Evolutionary conservation across 2,888 invertebrate genomes (phyloP), one percentile per base, ranked within the genome.

Genomic region (Trissolcus japonicus): DNA sequence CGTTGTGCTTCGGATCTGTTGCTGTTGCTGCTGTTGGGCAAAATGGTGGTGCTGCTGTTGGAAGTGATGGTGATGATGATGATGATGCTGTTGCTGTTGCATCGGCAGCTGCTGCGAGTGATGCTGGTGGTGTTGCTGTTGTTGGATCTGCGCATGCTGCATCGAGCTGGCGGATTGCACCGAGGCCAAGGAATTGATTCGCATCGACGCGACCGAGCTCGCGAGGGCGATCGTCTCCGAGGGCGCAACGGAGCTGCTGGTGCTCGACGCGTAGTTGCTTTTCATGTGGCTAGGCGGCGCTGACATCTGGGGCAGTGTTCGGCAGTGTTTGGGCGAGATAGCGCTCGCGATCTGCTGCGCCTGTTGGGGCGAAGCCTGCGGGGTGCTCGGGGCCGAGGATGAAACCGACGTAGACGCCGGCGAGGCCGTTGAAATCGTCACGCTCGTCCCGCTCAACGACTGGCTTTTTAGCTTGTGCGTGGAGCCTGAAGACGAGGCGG

Each of bases 291-390:
- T 82, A 40, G 85, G 82, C 14, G 83, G 80, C 41, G 85, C 82
- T 25, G 83, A 82, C 80, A 87, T 86, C 48, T 85, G 85, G 53
- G 89, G 86, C 84, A 87, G 85, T 86, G 88, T 86, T 83, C 87
- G 87, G 85, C 86, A 88, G 84, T 87, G 88, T 83, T 87, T 89
- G 46, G 86, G 89, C 76, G 87, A 90, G 79, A 84, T 87, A 80
- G 80, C 86, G 68, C 84, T 82, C 57, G 84, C 81, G 6, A 86
- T 62, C 14, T 63, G 51, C 69, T 84, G 84, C 17, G 53, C 56
- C 14, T 50, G 57, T 21, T 40, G 71, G 1, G 74, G 67, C 29
- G 83, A 83, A 80, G 79, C 81, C 55, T 85, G 84, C 16, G 86
- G 82, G 35, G 85, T 83, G 46, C 83, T 82, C 48, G 86, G 82